Conservation (phyloP, 2,113 vertebrate genomes). For the Mormyrus lacerda region DNA sequence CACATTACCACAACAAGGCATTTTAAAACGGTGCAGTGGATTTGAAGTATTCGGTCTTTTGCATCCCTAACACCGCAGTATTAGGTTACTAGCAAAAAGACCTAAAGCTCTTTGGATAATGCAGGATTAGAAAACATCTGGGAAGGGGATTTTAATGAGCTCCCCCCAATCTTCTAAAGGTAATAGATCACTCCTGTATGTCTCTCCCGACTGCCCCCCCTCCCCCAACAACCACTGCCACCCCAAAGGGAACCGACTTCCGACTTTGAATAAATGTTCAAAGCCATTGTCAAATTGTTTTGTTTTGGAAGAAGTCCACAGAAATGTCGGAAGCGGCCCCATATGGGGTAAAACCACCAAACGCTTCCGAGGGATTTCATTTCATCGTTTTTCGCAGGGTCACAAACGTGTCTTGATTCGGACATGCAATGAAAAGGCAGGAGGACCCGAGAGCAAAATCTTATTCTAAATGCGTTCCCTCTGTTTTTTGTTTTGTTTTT, state of each 20-base stretch:
- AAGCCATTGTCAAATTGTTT: neutral
- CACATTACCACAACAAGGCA: neutral
- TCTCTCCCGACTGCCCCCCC: neutral
- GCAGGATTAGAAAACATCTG: neutral
- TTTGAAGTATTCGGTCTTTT: neutral
- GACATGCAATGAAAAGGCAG: neutral
- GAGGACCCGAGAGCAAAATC: neutral
- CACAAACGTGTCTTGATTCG: neutral
- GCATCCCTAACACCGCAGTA: neutral
- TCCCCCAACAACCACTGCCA: neutral
- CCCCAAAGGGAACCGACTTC: neutral
- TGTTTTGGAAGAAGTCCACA: neutral
- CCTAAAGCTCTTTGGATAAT: neutral
- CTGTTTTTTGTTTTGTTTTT: neutral
- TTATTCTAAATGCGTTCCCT: neutral
- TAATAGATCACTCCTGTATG: neutral
- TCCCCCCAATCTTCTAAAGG: neutral
- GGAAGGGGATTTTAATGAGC: neutral
- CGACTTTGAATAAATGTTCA: neutral
- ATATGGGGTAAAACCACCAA: neutral
- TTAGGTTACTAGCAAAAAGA: constrained; percentile 11
- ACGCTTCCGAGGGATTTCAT: neutral
- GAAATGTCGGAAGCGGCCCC: neutral
- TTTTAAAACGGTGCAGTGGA: neutral
- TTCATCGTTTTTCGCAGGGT: neutral